Base-by-base conservation (phyloP, 53 echinoderm and acorn worm species). In the Mesocentrotus franciscanus region DNA sequence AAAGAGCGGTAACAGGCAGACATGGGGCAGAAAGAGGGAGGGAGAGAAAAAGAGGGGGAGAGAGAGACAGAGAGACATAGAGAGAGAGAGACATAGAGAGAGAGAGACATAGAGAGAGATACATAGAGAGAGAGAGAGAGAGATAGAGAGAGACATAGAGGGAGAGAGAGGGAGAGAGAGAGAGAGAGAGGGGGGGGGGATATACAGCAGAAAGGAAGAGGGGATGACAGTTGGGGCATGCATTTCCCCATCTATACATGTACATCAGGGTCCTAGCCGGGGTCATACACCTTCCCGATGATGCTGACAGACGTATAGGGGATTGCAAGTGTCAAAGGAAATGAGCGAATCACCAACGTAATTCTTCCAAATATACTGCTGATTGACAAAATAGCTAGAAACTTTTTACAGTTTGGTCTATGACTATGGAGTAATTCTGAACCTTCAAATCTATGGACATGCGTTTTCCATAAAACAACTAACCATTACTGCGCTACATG, bases 51-150 rank as follows among this genome's bases (percentile, higher is more conserved):
- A 60, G 59, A 68, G 58, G 35, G 76, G 55, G 33, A 92, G 66
- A 35, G 12, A 26, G 49, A 26, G 36, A 64, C 74, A 49, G 34
- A 15, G 56, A 92, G 74, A 90, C 33, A 91, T 1, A 90, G 60
- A 95, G 95, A 89, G 58, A 90, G 60, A 95, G 64, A 87, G 91
- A 62, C 0, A 95, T 62, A 58, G 91, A 90, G 27, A 95, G 62
- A 87, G 60, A 90, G 1, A 92, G 71, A 93, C 1, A 78, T 35
- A 93, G 93, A 93, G 76, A 78, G 39, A 93, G 78, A 93, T 49
- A 85, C 5, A n/a, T 24, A 85, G 42, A 27, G 49, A 34, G 49
- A 15, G 36, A 36, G 15, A 78, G 79, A 78, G 33, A 78, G 36
- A n/a, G 56, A n/a, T 0, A 15, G 10, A 36, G 56, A 33, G 94